phyloP scores from a whole-genome alignment of 2,797 vertebrate genomes.

The Rachycentron canadum region DNA sequence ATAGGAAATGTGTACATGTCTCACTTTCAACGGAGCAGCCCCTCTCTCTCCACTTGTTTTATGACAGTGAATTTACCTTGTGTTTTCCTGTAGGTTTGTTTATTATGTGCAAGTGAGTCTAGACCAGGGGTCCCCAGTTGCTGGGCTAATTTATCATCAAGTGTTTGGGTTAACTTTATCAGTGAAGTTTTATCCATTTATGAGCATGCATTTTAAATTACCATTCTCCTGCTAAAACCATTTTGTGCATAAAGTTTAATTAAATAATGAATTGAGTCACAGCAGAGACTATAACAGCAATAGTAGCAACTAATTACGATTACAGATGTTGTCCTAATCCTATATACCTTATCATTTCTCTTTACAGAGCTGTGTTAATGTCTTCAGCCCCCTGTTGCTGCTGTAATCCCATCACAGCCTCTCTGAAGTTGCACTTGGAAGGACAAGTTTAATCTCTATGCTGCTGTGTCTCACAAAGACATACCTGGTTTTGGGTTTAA shows the following conservation, averaged over 20 bases:
- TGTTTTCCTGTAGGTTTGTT: slow-evolving; percentile 5
- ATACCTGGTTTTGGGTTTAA: not conserved
- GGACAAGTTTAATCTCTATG: not conserved
- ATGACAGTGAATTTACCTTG: not conserved
- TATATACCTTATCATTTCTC: not conserved
- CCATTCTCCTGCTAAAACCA: not conserved
- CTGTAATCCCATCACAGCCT: not conserved
- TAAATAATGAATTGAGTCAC: not conserved
- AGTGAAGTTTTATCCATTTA: not conserved
- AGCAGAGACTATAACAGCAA: not conserved
- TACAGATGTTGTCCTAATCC: slow-evolving; percentile 2
- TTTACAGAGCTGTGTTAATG: slow-evolving; percentile 8
- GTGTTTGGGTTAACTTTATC: not conserved
- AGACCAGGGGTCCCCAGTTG: not conserved
- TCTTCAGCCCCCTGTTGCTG: slow-evolving; percentile 5
- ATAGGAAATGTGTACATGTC: slow-evolving; percentile 48
- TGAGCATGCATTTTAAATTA: not conserved
- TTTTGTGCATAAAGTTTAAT: not conserved
- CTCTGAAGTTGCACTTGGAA: not conserved
- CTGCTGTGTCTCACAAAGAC: not conserved
- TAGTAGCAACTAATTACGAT: not conserved
- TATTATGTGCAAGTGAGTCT: not conserved
- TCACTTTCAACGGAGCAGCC: not conserved
- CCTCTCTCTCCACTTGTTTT: slow-evolving; percentile 11
- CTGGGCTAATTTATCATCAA: not conserved